Evolutionary conservation across 2,888 invertebrate species (phyloP).

Genomic region (Zaprionus bogoriensis): DNA sequence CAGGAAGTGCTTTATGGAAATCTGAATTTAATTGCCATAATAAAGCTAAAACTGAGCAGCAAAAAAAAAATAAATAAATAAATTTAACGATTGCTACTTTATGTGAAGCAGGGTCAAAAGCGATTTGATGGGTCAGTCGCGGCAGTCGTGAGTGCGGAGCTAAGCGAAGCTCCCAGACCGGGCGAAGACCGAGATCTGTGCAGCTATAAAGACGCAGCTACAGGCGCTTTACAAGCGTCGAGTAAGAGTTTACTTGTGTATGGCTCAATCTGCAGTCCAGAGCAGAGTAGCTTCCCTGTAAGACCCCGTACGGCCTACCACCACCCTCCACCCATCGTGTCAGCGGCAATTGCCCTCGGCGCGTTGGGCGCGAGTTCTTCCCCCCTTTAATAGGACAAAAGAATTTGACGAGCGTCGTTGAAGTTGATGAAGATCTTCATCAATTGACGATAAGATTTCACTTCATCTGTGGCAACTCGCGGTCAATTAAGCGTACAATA

Average conservation of each 20-base stretch:
- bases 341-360: conserved; percentile 49
- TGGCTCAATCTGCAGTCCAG: conserved; percentile 41
- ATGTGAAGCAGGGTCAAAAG: conserved; percentile 17
- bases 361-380: neutral
- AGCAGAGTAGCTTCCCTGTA: too few species aligned
- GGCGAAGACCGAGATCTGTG: too few species aligned
- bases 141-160: neutral
- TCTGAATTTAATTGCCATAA: too few species aligned
- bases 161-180: too few species aligned
- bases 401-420: conserved; percentile 48
- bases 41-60: too few species aligned
- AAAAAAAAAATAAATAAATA: too few species aligned
- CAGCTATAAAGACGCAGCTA: neutral
- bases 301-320: too few species aligned
- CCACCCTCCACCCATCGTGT: conserved; percentile 31
- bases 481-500: conserved; percentile 37
- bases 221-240: conserved; percentile 8
- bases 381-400: conserved; percentile 40
- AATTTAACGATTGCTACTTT: too few species aligned
- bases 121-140: conserved; percentile 11
- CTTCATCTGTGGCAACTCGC: conserved; percentile 32
- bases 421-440: conserved; percentile 49
- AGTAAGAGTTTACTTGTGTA: conserved; percentile 44
- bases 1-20: too few species aligned
- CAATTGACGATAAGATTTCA: conserved; percentile 75